These are phyloP conservation scores for Diarsia mendica DNA, from an alignment of 2,888 invertebrate species.

Conservation along the genomic window DNA sequence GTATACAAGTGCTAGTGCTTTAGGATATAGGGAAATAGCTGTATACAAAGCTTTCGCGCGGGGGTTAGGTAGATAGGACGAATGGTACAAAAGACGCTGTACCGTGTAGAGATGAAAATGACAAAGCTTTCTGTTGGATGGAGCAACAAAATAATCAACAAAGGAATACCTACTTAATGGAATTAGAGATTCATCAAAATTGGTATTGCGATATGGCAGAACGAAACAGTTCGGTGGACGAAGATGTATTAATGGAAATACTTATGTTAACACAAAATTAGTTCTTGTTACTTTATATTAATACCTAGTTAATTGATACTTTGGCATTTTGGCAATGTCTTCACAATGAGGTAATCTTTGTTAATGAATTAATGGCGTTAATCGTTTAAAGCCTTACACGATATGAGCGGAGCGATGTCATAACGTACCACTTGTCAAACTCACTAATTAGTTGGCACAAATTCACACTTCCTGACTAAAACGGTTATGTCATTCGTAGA, in stretches of 20 bases:
- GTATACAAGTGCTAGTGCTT: not conserved
- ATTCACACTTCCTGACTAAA: constrained; percentile 24
- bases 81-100: not conserved
- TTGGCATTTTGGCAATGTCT: not conserved
- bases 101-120: not conserved
- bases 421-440: constrained; percentile 39
- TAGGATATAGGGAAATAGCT: not conserved
- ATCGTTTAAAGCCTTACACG: constrained; percentile 21
- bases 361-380: not conserved
- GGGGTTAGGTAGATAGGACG: not conserved
- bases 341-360: not conserved
- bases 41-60: not conserved
- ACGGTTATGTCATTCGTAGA: constrained; percentile 19
- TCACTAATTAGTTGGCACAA: constrained; percentile 18
- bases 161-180: too few species aligned
- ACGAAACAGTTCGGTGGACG: not conserved
- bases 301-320: not conserved
- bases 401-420: constrained; percentile 19
- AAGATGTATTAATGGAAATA: not conserved
- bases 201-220: not conserved
- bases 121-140: not conserved
- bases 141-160: not conserved
- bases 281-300: not conserved
- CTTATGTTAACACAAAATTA: not conserved
- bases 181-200: not conserved